These are phyloP conservation scores for Steinernema feltiae DNA, from an alignment of 1,140 invertebrate genomes.

Conservation along the genomic window DNA sequence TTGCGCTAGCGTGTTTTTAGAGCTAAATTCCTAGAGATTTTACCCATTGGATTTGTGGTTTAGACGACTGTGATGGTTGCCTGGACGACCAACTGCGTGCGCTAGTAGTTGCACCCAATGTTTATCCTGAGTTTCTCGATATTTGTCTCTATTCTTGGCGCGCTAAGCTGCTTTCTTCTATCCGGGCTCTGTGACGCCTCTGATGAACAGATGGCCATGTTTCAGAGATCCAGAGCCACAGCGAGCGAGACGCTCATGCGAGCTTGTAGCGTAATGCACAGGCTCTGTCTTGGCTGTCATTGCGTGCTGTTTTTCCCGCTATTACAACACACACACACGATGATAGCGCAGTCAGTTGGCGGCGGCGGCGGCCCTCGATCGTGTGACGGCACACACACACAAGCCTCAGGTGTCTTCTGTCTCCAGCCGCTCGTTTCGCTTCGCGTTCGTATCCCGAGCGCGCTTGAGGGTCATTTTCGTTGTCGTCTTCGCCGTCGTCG, in stretches of 20 bases:
- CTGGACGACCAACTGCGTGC: no score
- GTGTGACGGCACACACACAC: no score
- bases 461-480: not conserved
- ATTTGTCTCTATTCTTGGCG: not conserved
- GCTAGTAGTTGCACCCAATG: no score
- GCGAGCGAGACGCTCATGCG: not conserved
- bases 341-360: not conserved
- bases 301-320: slow-evolving; percentile 10
- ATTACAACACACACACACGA: slow-evolving; percentile 2
- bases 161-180: no score
- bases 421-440: not conserved
- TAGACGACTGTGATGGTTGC: no score
- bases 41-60: no score
- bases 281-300: not conserved
- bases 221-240: not conserved
- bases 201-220: no score
- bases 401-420: not conserved
- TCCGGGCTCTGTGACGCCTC: no score
- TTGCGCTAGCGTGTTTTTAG: no score
- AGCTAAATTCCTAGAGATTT: no score
- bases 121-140: not conserved
- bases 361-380: not conserved
- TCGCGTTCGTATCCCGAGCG: no score
- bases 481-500: not conserved
- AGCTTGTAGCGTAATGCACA: slow-evolving; percentile 5